Conservation (phyloP, 2,113 vertebrate species). For the Pipra filicauda region DNA sequence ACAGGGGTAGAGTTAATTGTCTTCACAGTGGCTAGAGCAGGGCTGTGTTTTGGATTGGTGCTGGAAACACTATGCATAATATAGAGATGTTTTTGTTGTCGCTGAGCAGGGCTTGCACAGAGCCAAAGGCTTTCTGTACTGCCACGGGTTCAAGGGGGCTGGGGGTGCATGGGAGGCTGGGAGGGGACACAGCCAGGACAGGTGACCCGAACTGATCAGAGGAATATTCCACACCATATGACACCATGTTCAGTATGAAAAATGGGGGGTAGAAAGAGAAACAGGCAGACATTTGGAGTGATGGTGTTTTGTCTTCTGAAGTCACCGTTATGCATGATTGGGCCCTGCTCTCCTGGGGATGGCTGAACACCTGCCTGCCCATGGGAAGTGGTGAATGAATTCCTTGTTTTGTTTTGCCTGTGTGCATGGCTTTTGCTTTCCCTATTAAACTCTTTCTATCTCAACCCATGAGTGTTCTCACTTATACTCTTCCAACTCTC, state of each 20-base stretch:
- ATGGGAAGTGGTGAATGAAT: neutral
- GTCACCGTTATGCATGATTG: neutral
- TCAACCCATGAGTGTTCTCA: neutral
- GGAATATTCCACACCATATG: neutral
- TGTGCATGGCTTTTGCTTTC: neutral
- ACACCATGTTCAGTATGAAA: accelerated
- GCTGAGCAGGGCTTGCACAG: neutral
- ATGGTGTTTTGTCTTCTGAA: neutral
- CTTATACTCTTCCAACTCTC: neutral
- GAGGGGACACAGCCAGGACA: neutral
- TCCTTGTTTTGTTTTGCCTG: neutral
- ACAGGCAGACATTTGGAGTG: accelerated
- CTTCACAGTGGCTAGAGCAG: neutral
- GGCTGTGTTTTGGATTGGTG: neutral
- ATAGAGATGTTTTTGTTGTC: neutral
- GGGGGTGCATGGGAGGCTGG: neutral
- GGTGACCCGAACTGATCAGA: neutral
- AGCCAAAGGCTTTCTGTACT: neutral
- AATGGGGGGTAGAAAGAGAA: neutral
- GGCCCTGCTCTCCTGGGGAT: neutral
- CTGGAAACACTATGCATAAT: neutral
- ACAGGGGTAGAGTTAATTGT: neutral
- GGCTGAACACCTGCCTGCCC: neutral
- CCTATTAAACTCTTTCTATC: neutral
- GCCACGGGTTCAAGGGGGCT: neutral